Evolutionary conservation across 2,797 vertebrate species (phyloP).

Genomic region (Erpetoichthys calabaricus): DNA sequence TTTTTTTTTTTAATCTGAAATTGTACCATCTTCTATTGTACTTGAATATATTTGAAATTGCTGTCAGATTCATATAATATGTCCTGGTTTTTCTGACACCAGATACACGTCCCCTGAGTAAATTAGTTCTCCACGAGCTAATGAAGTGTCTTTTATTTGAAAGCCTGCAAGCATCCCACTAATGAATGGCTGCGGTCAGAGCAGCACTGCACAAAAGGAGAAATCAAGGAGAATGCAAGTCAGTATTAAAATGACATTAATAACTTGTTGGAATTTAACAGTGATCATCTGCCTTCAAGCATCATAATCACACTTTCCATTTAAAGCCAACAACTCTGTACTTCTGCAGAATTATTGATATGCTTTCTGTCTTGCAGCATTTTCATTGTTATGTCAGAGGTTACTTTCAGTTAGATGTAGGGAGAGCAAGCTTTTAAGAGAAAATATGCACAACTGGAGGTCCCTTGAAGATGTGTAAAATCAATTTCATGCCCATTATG

Average conservation of each 20-base stretch:
- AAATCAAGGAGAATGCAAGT: slow-evolving; percentile 3
- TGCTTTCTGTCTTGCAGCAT: background rate
- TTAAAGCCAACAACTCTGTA: background rate
- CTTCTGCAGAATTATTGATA: background rate
- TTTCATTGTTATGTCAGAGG: background rate
- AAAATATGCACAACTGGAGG: background rate
- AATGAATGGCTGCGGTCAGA: background rate
- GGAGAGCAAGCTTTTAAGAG: background rate
- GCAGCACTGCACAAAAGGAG: background rate
- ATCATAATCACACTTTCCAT: background rate
- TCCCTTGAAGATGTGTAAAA: background rate
- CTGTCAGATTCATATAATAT: no score
- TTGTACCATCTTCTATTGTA: no score
- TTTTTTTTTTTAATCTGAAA: no score
- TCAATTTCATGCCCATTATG: background rate
- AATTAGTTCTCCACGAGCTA: background rate
- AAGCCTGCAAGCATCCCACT: background rate
- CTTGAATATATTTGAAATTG: no score
- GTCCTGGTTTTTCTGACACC: no score
- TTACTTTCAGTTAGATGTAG: background rate
- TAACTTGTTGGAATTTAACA: background rate
- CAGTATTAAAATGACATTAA: background rate
- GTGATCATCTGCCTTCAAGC: slow-evolving; percentile 2
- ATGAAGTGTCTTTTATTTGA: slow-evolving; percentile 5
- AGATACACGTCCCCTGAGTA: background rate